Evolutionary conservation across 2,797 vertebrate species (phyloP), one percentile per base, ranked within the genome.

Genomic region (Acipenser transmontanus): DNA sequence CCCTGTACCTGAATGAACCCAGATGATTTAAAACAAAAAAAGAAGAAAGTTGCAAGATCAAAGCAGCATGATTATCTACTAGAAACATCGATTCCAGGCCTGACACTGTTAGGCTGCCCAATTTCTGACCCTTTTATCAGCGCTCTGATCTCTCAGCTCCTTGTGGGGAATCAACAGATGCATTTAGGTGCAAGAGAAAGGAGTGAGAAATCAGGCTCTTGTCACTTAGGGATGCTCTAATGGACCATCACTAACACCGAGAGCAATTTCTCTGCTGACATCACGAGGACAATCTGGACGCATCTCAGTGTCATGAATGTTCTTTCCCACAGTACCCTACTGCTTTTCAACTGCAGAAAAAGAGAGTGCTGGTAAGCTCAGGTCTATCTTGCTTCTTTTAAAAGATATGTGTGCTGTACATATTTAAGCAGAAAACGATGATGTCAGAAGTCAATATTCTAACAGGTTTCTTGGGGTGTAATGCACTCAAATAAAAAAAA

Each of bases 181-280:
- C 5, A 17, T 34, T 8, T 61, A 17, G 47, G 60, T 8, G 17
- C 34, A 17, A 34, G 60, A 34, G 60, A 9, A 61, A 54, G 11
- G 60, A 61, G 8, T 61, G 13, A 8, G 17, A 34, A 54, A 54
- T 54, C 9, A 54, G 52, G 8, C 17, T 61, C 60, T 47, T 61
- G 60, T 61, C 60, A 61, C 60, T 61, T 61, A 61, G 8, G 17
- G 14, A 13, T 17, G 13, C 47, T 7, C 17, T 61, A 61, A 61
- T 61, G 60, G 60, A 61, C 60, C 60, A 34, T 34, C 60, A 34
- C 60, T 20, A 61, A 14, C 17, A 61, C 60, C 17, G 8, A 61
- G 17, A 7, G 11, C 60, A 34, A 34, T 61, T 61, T 61, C 47
- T 4, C 12, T 12, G 10, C 47, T 61, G 60, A 61, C 14, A 61